phyloP scores from a whole-genome alignment of 2,888 invertebrate species.

The Corbicula japonica region DNA sequence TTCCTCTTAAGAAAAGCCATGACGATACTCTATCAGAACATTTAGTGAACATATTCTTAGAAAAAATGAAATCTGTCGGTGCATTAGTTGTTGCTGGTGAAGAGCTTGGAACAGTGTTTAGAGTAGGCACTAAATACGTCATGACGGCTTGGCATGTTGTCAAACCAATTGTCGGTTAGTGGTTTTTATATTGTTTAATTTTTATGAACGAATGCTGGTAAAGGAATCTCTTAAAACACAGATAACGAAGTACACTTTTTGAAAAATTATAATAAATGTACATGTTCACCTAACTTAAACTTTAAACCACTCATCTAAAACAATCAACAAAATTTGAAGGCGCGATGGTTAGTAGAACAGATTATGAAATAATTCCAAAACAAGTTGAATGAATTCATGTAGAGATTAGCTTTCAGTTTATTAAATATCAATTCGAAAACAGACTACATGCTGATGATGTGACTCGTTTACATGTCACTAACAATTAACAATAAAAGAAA shows the following conservation, averaged over 20 bases:
- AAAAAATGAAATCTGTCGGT: background rate
- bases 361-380: too few species aligned
- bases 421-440: too few species aligned
- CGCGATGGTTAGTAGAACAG: too few species aligned
- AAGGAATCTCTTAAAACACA: background rate
- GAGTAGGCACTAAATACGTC: background rate
- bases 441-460: too few species aligned
- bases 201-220: background rate
- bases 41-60: background rate
- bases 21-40: background rate
- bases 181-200: background rate
- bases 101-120: background rate
- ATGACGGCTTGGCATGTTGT: too few species aligned
- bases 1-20: background rate
- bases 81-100: background rate
- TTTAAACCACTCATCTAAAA: too few species aligned
- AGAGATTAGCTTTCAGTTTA: too few species aligned
- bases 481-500: too few species aligned
- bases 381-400: too few species aligned
- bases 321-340: too few species aligned
- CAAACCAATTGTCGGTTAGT: background rate
- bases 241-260: background rate
- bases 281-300: too few species aligned
- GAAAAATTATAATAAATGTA: background rate
- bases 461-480: too few species aligned